phyloP scores from a whole-genome alignment of 2,888 invertebrate genomes.

The Caenorhabditis panamensis region DNA sequence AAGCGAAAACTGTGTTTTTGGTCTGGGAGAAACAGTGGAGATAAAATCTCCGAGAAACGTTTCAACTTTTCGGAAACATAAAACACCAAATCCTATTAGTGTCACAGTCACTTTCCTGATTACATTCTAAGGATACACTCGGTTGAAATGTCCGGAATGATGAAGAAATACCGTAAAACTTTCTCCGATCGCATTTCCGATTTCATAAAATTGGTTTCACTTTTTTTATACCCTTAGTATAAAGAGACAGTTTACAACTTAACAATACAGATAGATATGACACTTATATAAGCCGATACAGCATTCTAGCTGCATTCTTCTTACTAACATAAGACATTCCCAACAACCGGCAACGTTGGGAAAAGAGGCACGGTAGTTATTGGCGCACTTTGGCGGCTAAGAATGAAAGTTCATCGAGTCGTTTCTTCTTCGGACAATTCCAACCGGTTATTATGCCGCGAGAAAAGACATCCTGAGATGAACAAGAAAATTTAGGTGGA shows the following conservation, averaged over 20 bases:
- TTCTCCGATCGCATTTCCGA: constrained; percentile 25
- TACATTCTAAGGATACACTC: too few species aligned
- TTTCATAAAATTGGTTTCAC: constrained; percentile 46
- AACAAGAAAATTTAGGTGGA: constrained; percentile 13
- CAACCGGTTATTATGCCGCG: constrained; percentile 33
- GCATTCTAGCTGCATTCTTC: too few species aligned
- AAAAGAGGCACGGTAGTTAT: constrained; percentile 26
- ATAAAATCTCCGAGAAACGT: constrained; percentile 37
- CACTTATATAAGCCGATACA: neutral
- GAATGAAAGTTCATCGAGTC: constrained; percentile 34
- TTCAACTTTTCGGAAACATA: constrained; percentile 31
- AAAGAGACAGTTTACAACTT: constrained; percentile 37
- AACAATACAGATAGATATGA: constrained; percentile 9
- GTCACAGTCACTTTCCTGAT: neutral
- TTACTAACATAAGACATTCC: too few species aligned
- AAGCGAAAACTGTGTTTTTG: constrained; percentile 15
- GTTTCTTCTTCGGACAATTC: constrained; percentile 8
- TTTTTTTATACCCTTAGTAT: constrained; percentile 13
- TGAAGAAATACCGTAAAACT: constrained; percentile 37
- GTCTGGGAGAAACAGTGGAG: constrained; percentile 16
- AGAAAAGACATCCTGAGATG: constrained; percentile 27
- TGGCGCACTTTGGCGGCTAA: constrained; percentile 46
- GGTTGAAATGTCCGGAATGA: too few species aligned
- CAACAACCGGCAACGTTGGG: constrained; percentile 23
- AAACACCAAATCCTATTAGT: constrained; percentile 27